Evolutionary conservation across 1,140 invertebrate species (phyloP).

Genomic region (Proctacanthus coquilletti): DNA sequence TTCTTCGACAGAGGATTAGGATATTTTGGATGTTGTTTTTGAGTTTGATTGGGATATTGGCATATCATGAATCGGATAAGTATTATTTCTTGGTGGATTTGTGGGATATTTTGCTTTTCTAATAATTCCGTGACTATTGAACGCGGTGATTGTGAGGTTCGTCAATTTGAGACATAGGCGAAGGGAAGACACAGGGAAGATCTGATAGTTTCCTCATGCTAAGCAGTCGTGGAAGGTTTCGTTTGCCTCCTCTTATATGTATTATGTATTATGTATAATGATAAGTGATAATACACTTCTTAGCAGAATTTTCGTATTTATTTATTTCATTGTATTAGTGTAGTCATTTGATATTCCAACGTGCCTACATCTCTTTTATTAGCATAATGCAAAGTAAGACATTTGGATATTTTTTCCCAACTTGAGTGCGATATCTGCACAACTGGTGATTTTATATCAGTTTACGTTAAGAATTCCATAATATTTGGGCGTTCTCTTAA

Average conservation of each 20-base stretch:
- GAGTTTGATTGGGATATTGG: too few relatives aligned
- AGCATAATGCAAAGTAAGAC: not conserved
- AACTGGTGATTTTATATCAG: too few relatives aligned
- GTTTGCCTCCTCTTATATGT: slow-evolving; percentile 6
- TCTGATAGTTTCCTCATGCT: slow-evolving; percentile 3
- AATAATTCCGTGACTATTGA: too few relatives aligned
- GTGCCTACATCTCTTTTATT: not conserved
- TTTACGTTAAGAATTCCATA: slow-evolving; percentile 1
- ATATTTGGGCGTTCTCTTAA: not conserved
- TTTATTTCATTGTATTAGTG: not conserved
- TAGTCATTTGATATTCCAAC: not conserved
- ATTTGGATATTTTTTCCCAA: not conserved
- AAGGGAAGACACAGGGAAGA: not conserved
- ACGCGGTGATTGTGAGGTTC: not conserved
- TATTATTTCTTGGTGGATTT: too few relatives aligned
- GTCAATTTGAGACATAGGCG: not conserved
- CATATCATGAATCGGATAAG: too few relatives aligned
- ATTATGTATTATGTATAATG: not conserved
- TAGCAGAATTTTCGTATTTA: not conserved
- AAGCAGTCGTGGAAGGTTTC: slow-evolving; percentile 6
- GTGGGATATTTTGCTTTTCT: too few relatives aligned
- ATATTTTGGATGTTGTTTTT: too few relatives aligned
- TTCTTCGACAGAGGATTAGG: too few relatives aligned
- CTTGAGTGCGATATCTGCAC: not conserved
- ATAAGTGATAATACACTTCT: slow-evolving; percentile 1